A percentile compares a stretch with the other conserved stretches of the same genome.
phyloP scores from a whole-genome alignment of 2,888 invertebrate species.

The Morpho deidamia region DNA sequence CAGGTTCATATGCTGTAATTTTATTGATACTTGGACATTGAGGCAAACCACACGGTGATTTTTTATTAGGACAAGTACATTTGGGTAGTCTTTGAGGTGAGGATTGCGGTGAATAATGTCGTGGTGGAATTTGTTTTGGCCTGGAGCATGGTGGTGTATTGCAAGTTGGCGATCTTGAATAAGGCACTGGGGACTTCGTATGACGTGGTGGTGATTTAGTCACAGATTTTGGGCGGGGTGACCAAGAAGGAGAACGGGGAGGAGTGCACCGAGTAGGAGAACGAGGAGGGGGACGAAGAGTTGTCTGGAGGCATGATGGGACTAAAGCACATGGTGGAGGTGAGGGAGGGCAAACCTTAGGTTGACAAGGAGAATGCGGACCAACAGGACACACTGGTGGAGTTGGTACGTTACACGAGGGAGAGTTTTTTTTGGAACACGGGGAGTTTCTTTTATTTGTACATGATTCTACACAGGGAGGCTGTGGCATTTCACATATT shows the following conservation, averaged over 20 bases:
- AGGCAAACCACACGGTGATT: conserved; percentile 1
- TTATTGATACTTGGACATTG: conserved; percentile 8
- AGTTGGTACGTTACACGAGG: conserved; percentile 16
- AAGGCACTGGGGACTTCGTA: conserved; percentile 1
- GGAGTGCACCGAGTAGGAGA: neutral
- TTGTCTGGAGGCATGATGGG: neutral
- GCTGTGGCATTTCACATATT: conserved; percentile 29
- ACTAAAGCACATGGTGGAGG: conserved; percentile 10
- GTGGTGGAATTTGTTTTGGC: conserved; percentile 3
- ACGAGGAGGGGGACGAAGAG: neutral
- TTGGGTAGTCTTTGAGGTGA: neutral
- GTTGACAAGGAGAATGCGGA: conserved; percentile 11
- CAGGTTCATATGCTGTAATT: neutral
- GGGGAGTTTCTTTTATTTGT: conserved; percentile 26
- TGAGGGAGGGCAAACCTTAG: conserved; percentile 9
- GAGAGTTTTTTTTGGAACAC: conserved; percentile 26
- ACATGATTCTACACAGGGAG: conserved; percentile 32
- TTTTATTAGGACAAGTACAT: neutral
- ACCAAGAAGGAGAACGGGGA: neutral
- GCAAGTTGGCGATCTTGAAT: neutral
- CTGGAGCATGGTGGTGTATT: neutral
- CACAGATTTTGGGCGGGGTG: neutral
- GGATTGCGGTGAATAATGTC: conserved; percentile 1
- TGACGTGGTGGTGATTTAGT: neutral
- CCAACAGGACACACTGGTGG: conserved; percentile 16